Percentiles rank a stretch among this genome's conserved stretches.
Evolutionary conservation across 2,113 vertebrate species (phyloP).

Genomic region (Syngnathoides biaculeatus): DNA sequence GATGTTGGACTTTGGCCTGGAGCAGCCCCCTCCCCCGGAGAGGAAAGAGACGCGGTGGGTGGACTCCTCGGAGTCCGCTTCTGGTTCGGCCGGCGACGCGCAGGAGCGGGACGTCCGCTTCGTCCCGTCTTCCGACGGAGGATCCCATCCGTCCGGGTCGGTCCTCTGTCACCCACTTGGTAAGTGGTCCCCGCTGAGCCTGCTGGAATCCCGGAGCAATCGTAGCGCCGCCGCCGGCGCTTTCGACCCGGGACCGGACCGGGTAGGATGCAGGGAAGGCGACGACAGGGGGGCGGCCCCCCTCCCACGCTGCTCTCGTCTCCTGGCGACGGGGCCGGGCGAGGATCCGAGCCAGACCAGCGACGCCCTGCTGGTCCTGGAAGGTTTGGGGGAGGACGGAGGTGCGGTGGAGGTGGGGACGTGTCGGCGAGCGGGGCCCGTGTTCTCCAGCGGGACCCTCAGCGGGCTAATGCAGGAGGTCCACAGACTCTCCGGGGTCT

Average conservation of each 20-base stretch:
- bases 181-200: slow-evolving; percentile 66
- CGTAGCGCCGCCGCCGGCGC: slow-evolving; percentile 51
- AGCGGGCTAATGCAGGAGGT: slow-evolving; percentile 67
- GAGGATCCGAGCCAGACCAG: slow-evolving; percentile 84
- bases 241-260: slow-evolving; percentile 69
- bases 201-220: slow-evolving; percentile 60
- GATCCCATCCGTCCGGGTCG: slow-evolving; percentile 50
- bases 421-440: slow-evolving; percentile 59
- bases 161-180: slow-evolving; percentile 75
- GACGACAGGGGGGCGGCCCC: background rate
- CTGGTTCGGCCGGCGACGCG: slow-evolving; percentile 42
- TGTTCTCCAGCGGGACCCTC: slow-evolving; percentile 65
- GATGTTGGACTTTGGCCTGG: slow-evolving; percentile 53
- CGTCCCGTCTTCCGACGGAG: background rate
- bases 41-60: slow-evolving; percentile 52
- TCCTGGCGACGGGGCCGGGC: slow-evolving; percentile 59
- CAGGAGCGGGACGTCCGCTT: slow-evolving; percentile 47
- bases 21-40: slow-evolving; percentile 42
- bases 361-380: slow-evolving; percentile 86
- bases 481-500: slow-evolving; percentile 38
- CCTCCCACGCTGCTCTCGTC: slow-evolving; percentile 74
- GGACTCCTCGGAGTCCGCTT: slow-evolving; percentile 48
- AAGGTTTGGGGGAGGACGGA: slow-evolving; percentile 80
- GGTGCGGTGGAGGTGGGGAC: slow-evolving; percentile 58
- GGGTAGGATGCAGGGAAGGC: slow-evolving; percentile 34